phyloP scores from a whole-genome alignment of 1,140 invertebrate species.

The Drosophila lacertosa region DNA sequence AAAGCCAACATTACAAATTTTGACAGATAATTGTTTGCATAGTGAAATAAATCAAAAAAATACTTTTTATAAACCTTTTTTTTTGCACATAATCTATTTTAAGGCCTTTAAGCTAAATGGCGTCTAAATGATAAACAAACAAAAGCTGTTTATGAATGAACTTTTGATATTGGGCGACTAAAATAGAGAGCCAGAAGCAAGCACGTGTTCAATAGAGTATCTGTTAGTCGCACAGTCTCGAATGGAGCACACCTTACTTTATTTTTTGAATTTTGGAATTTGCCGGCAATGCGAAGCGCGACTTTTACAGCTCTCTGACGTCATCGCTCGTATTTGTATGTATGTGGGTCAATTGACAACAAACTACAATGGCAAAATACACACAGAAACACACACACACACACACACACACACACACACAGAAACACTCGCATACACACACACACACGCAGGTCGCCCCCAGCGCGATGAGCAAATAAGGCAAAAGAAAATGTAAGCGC shows the following conservation, averaged over 20 bases:
- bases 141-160: too few relatives aligned
- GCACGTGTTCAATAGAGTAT: too few relatives aligned
- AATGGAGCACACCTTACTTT: background rate
- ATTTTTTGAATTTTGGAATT: slow-evolving; percentile 45
- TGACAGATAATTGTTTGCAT: too few relatives aligned
- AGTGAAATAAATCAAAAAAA: too few relatives aligned
- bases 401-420: slow-evolving; percentile 32
- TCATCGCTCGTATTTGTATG: slow-evolving; percentile 61
- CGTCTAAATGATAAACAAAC: too few relatives aligned
- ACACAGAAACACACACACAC: slow-evolving; percentile 28
- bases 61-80: too few relatives aligned
- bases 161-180: too few relatives aligned
- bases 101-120: too few relatives aligned
- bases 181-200: too few relatives aligned
- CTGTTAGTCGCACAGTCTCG: background rate
- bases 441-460: slow-evolving; percentile 34
- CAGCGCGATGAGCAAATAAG: slow-evolving; percentile 58
- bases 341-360: slow-evolving; percentile 78
- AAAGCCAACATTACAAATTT: too few relatives aligned
- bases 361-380: slow-evolving; percentile 60
- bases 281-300: slow-evolving; percentile 47
- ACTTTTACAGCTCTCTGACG: slow-evolving; percentile 59
- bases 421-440: slow-evolving; percentile 28
- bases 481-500: slow-evolving; percentile 70
- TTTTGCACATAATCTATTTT: too few relatives aligned